Evolutionary conservation across 2,888 invertebrate species (phyloP).

Genomic region (Abrostola triplasia): DNA sequence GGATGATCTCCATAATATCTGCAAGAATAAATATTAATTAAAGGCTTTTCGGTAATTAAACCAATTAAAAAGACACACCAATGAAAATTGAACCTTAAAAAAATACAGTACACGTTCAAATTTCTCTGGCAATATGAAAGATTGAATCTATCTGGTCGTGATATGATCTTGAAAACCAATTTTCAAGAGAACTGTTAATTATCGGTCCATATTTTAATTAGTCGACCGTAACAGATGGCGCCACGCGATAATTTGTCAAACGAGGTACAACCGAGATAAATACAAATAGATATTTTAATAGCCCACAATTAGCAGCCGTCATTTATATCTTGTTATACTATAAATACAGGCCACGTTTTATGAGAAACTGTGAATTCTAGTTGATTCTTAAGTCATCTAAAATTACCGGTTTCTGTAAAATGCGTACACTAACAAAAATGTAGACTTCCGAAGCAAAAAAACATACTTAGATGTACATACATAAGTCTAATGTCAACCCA

Average conservation of each 20-base stretch:
- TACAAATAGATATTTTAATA: conserved; percentile 9
- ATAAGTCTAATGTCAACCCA: too few relatives aligned
- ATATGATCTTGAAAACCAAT: conserved; percentile 34
- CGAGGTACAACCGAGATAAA: conserved; percentile 20
- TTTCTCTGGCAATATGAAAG: background rate
- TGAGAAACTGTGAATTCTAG: background rate
- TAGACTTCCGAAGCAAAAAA: too few relatives aligned
- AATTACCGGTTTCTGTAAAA: too few relatives aligned
- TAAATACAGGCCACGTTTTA: conserved; percentile 1
- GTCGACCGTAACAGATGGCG: conserved; percentile 35
- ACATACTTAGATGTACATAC: too few relatives aligned
- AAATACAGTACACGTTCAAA: background rate
- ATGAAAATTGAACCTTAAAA: conserved; percentile 10
- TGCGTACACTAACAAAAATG: too few relatives aligned
- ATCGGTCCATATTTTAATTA: conserved; percentile 35
- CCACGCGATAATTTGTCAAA: conserved; percentile 43
- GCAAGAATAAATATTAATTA: background rate
- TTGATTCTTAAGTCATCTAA: too few relatives aligned
- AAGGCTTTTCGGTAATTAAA: background rate
- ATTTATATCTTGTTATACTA: conserved; percentile 12
- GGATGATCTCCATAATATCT: conserved; percentile 1
- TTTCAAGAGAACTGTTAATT: conserved; percentile 22
- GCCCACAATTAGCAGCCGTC: conserved; percentile 15
- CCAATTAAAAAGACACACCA: background rate
- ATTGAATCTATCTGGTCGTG: conserved; percentile 8